These are phyloP conservation scores for Myotis daubentonii DNA, from an alignment of 2,797 vertebrate species.

Conservation along the genomic window DNA sequence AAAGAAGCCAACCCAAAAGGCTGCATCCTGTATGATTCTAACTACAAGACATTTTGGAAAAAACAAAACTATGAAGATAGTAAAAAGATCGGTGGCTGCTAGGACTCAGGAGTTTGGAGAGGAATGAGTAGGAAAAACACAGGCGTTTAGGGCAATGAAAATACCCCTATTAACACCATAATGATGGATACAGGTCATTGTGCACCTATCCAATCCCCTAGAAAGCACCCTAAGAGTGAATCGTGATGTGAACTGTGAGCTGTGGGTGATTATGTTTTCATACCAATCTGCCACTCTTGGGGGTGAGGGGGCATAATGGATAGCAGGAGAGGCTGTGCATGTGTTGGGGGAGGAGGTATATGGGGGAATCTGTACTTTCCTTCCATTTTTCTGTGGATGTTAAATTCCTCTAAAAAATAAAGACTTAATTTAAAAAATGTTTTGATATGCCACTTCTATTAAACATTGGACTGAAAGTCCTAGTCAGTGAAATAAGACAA, in stretches of 20 bases:
- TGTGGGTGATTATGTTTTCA: not conserved
- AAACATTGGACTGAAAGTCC: not conserved
- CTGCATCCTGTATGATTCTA: not conserved
- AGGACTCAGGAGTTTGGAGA: not conserved
- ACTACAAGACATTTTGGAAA: not conserved
- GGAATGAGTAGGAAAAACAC: not conserved
- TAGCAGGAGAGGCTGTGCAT: not conserved
- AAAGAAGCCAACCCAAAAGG: not conserved
- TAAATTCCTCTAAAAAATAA: not conserved
- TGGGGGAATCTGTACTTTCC: not conserved
- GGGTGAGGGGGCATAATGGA: not conserved
- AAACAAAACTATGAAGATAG: not conserved
- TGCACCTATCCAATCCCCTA: not conserved
- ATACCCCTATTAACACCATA: not conserved
- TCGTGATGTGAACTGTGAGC: not conserved
- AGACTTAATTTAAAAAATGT: not conserved
- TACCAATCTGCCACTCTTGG: not conserved
- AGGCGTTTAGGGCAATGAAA: not conserved
- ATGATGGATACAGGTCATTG: not conserved
- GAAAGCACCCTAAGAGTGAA: not conserved
- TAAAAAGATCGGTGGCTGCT: not conserved
- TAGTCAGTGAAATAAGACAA: not conserved
- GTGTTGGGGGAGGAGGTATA: not conserved
- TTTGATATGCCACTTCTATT: not conserved
- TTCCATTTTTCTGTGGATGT: not conserved